Evolutionary conservation across 2,113 vertebrate genomes (phyloP).

Genomic region (Cervus canadensis): DNA sequence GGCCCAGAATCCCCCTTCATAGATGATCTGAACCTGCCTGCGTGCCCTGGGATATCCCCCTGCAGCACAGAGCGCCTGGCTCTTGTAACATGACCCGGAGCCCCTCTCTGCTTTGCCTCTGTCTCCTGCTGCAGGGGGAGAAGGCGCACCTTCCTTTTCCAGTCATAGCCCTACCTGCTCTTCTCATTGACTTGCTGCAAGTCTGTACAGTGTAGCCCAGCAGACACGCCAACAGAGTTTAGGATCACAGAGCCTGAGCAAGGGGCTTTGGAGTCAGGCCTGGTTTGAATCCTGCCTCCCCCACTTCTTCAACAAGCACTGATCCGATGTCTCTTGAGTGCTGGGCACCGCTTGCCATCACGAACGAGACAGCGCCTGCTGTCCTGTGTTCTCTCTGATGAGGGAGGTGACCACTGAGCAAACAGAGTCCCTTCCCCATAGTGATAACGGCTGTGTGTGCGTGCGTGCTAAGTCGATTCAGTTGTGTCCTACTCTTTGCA

Average conservation of each 20-base stretch:
- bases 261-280: neutral
- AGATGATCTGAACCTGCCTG: neutral
- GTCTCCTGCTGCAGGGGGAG: fast-evolving
- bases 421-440: neutral
- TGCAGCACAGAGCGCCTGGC: fast-evolving
- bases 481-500: neutral
- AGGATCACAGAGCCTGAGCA: neutral
- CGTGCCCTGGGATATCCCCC: no score
- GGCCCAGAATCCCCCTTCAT: neutral
- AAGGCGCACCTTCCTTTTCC: neutral
- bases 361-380: neutral
- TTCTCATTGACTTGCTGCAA: neutral
- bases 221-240: fast-evolving
- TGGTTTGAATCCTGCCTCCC: neutral
- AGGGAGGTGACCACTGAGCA: neutral
- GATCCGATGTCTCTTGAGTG: fast-evolving
- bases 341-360: fast-evolving
- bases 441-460: neutral
- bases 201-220: neutral
- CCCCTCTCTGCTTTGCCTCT: neutral
- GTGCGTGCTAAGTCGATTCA: neutral
- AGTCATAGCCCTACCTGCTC: neutral
- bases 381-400: neutral
- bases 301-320: neutral
- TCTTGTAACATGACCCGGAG: neutral